A percentile compares a stretch with the other conserved stretches of the same genome.
These are phyloP conservation scores for Pecten maximus DNA, from an alignment of 2,888 invertebrate species.

Conservation along the genomic window DNA sequence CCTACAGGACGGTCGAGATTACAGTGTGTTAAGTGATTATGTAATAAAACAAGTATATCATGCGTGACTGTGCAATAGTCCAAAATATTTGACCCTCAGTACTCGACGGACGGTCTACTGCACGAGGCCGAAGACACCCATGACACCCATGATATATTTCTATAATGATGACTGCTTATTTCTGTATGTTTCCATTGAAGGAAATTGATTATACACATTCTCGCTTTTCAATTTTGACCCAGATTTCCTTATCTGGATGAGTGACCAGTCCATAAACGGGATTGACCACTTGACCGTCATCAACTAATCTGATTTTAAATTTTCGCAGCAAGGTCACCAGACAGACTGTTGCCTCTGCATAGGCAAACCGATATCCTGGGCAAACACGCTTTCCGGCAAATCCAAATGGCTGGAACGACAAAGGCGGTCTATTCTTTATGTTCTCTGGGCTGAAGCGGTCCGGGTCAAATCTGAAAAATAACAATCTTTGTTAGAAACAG, in stretches of 20 bases:
- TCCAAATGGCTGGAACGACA: conserved; percentile 81
- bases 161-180: too few species aligned
- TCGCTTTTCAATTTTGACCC: conserved; percentile 76
- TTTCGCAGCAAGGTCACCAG: conserved; percentile 74
- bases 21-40: too few species aligned
- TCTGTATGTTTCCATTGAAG: background rate
- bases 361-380: conserved; percentile 76
- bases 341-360: conserved; percentile 72
- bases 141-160: too few species aligned
- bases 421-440: conserved; percentile 63
- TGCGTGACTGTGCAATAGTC: too few species aligned
- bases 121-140: too few species aligned
- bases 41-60: too few species aligned
- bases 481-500: background rate
- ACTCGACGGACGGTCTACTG: too few species aligned
- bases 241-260: conserved; percentile 81
- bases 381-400: conserved; percentile 81
- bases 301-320: conserved; percentile 78
- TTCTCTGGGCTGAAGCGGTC: conserved; percentile 77
- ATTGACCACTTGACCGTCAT: conserved; percentile 76
- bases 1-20: too few species aligned
- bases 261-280: conserved; percentile 80
- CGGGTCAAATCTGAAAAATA: conserved; percentile 79
- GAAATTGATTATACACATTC: conserved; percentile 23
- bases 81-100: too few species aligned